Evolutionary conservation across 1,140 invertebrate genomes (phyloP).

Genomic region (Ceratitis capitata): DNA sequence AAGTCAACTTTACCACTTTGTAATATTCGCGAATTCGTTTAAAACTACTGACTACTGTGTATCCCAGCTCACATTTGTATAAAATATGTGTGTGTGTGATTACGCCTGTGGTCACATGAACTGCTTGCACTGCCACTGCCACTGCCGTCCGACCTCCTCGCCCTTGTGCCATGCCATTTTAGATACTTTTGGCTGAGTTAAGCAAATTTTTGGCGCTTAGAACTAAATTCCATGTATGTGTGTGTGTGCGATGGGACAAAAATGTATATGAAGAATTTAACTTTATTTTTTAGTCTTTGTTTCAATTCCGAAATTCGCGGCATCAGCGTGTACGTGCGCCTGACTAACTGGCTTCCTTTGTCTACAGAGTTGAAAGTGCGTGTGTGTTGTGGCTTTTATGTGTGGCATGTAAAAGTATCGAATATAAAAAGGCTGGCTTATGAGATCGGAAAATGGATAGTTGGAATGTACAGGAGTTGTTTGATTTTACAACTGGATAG

Average conservation of each 20-base stretch:
- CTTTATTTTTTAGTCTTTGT: not conserved
- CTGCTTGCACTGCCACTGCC: not conserved
- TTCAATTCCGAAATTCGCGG: not conserved
- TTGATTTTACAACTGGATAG: no score
- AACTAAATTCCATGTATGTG: not conserved
- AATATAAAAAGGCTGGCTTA: no score
- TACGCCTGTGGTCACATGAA: slow-evolving; percentile 2
- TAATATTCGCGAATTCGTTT: slow-evolving; percentile 14
- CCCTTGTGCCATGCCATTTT: not conserved
- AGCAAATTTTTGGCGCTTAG: not conserved
- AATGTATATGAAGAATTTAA: not conserved
- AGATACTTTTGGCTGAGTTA: not conserved
- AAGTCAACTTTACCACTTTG: slow-evolving; percentile 42
- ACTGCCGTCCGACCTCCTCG: not conserved
- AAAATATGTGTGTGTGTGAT: no score
- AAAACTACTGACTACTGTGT: not conserved
- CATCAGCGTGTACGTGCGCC: not conserved
- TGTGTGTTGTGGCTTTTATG: not conserved
- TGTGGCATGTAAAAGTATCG: not conserved
- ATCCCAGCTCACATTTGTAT: no score
- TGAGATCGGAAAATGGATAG: no score
- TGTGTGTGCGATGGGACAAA: no score
- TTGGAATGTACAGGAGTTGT: no score
- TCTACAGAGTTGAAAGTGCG: not conserved
- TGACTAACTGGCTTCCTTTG: not conserved